A percentile compares a stretch with the other conserved stretches of the same genome.
Conservation (phyloP, 2,113 vertebrate species). For the Tauraco erythrolophus region DNA sequence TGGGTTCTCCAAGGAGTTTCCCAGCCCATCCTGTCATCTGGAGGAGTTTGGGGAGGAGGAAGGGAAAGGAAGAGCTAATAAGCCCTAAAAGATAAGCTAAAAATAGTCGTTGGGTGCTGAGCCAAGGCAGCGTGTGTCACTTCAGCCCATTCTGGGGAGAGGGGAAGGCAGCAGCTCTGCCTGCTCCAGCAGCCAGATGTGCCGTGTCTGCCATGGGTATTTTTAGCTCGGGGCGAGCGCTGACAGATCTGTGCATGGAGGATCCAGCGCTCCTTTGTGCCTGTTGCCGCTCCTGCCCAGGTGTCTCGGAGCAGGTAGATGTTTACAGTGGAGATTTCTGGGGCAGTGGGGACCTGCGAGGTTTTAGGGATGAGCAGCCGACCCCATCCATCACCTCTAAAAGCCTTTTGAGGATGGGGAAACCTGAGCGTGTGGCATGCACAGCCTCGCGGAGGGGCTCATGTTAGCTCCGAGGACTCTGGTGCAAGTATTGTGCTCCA, state of each 20-base stretch:
- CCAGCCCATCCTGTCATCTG: neutral
- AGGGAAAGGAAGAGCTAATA: neutral
- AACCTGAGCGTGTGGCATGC: neutral
- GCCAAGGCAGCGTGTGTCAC: neutral
- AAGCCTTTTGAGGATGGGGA: neutral
- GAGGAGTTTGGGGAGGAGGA: neutral
- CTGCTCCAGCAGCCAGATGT: neutral
- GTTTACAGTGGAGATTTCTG: neutral
- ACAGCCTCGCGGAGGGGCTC: fast-evolving
- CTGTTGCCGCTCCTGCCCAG: neutral
- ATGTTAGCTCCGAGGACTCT: neutral
- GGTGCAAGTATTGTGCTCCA: fast-evolving
- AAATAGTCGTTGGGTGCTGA: neutral
- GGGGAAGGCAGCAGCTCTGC: neutral
- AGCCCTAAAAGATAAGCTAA: neutral
- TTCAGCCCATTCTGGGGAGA: neutral
- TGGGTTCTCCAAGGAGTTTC: neutral
- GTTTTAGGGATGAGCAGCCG: neutral
- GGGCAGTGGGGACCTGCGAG: fast-evolving
- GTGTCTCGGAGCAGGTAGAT: neutral
- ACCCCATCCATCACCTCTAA: neutral
- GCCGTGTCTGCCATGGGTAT: neutral
- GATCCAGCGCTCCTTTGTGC: neutral
- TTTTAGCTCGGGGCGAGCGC: neutral
- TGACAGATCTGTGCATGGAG: neutral